Evolutionary conservation across 1,140 invertebrate species (phyloP).

Genomic region (Piezodorus guildinii): DNA sequence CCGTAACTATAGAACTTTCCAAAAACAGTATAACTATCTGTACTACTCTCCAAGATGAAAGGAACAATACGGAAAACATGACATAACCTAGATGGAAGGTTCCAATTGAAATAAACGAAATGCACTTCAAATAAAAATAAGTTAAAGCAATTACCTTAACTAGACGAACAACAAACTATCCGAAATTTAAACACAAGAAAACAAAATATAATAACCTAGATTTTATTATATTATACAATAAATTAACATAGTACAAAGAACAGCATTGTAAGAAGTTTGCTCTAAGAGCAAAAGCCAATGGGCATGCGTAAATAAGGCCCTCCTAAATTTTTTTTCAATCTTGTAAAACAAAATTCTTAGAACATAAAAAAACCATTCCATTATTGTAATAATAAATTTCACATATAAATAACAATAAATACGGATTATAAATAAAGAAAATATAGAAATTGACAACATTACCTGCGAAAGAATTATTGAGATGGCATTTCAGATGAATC

Average conservation of each 20-base stretch:
- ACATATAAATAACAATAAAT: too few relatives aligned
- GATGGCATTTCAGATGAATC: too few relatives aligned
- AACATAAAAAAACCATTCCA: too few relatives aligned
- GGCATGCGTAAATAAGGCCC: conserved; percentile 1
- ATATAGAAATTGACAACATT: too few relatives aligned
- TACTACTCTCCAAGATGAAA: not conserved
- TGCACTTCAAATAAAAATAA: not conserved
- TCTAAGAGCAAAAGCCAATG: conserved; percentile 11
- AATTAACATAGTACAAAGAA: conserved; percentile 5
- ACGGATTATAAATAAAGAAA: too few relatives aligned
- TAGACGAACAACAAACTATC: not conserved
- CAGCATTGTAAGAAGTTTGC: conserved; percentile 14
- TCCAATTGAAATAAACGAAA: not conserved
- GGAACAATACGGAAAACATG: conserved; percentile 12
- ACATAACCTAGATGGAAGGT: conserved; percentile 14
- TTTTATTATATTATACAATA: not conserved
- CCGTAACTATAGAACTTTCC: too few relatives aligned
- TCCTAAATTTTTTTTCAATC: not conserved
- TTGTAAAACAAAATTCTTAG: too few relatives aligned
- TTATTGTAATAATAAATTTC: too few relatives aligned
- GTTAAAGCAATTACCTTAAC: conserved; percentile 1
- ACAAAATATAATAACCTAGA: conserved; percentile 6
- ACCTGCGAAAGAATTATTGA: too few relatives aligned
- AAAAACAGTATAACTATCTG: too few relatives aligned
- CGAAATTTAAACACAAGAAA: not conserved